A percentile compares a stretch with the other conserved stretches of the same genome.
These are phyloP conservation scores for Bellardia pandia DNA, from an alignment of 2,888 invertebrate genomes.

Conservation along the genomic window DNA sequence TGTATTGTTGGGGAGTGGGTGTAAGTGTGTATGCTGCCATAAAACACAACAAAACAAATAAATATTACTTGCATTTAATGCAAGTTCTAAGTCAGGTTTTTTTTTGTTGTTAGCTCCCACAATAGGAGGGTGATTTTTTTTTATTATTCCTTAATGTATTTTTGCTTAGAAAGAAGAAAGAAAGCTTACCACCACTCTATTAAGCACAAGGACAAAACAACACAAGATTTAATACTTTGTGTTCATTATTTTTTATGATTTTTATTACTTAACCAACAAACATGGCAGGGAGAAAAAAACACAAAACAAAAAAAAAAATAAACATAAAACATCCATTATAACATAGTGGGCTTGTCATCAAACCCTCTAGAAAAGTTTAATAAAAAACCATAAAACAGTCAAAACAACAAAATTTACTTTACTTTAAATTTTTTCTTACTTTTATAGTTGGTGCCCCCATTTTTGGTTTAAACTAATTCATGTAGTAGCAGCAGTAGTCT, in stretches of 20 bases:
- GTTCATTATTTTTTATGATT: constrained; percentile 72
- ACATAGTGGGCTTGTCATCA: constrained; percentile 35
- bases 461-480: neutral
- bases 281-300: neutral
- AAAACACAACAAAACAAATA: constrained; percentile 59
- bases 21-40: neutral
- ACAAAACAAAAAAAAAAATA: neutral
- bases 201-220: neutral
- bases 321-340: constrained; percentile 71
- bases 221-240: constrained; percentile 66
- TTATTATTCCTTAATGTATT: constrained; percentile 48
- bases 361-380: neutral
- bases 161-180: neutral
- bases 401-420: constrained; percentile 42
- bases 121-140: constrained; percentile 44
- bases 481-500: neutral
- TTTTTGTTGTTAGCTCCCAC: neutral
- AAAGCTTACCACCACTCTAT: neutral
- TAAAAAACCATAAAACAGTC: constrained; percentile 8
- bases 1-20: neutral
- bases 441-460: neutral
- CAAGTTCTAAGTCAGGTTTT: constrained; percentile 54
- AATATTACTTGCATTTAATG: constrained; percentile 72
- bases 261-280: constrained; percentile 49
- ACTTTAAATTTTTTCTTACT: neutral